phyloP scores from a whole-genome alignment of 2,888 invertebrate genomes.

The Trichacis sp. region DNA sequence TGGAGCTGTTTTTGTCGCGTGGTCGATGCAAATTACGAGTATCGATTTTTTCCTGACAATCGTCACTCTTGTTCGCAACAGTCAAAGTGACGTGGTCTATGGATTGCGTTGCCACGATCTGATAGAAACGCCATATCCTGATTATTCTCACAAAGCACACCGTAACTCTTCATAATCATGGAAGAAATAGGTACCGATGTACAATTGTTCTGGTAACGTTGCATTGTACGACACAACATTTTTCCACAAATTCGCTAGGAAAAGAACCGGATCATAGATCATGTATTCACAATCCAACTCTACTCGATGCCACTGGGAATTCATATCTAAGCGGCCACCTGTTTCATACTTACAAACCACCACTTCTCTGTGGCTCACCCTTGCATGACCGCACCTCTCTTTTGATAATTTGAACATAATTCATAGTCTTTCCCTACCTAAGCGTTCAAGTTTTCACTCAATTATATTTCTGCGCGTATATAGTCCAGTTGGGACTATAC shows the following conservation, averaged over 20 bases:
- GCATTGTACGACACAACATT: no score
- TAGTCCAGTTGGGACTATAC: neutral
- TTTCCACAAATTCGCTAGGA: neutral
- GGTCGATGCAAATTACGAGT: constrained; percentile 15
- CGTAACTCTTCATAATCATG: no score
- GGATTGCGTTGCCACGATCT: constrained; percentile 71
- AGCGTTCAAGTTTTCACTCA: neutral
- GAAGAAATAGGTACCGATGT: no score
- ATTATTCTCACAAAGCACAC: constrained; percentile 15
- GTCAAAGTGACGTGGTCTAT: constrained; percentile 76
- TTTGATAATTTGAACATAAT: constrained; percentile 45
- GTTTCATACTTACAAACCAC: constrained; percentile 34
- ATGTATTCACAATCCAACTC: neutral
- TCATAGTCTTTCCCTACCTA: constrained; percentile 34
- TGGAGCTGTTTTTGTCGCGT: constrained; percentile 6
- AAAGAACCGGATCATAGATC: no score
- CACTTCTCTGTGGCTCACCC: constrained; percentile 31
- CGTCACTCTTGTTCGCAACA: constrained; percentile 67
- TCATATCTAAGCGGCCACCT: constrained; percentile 41
- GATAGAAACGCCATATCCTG: constrained; percentile 15
- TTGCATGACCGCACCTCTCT: constrained; percentile 49
- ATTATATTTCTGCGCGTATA: neutral
- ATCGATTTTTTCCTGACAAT: constrained; percentile 19
- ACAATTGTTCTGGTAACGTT: no score
- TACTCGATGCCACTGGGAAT: neutral